These are phyloP conservation scores for Hipparchia semele DNA, from an alignment of 2,888 invertebrate species.

Conservation along the genomic window DNA sequence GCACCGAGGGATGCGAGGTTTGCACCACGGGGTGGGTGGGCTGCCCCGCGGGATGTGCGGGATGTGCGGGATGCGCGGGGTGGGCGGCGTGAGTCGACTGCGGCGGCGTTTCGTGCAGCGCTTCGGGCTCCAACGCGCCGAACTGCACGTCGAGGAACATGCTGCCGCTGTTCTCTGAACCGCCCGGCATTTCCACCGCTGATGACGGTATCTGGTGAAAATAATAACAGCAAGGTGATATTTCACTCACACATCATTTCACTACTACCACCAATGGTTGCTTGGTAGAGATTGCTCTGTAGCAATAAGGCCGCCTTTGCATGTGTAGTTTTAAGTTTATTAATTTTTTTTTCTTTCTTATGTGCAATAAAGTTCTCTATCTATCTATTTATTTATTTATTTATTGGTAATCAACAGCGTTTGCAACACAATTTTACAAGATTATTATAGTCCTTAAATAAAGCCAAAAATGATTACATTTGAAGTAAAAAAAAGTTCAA, in stretches of 20 bases:
- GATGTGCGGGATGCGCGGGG: conserved; percentile 23
- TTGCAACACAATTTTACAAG: no score
- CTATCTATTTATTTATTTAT: no score
- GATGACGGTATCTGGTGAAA: conserved; percentile 91
- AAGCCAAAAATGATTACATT: no score
- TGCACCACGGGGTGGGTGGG: conserved; percentile 58
- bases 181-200: conserved; percentile 98
- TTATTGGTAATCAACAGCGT: no score
- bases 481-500: no score
- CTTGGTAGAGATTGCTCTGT: no score
- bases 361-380: no score
- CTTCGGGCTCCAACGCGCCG: conserved; percentile 89
- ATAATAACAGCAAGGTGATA: background rate
- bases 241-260: background rate
- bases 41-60: conserved; percentile 25
- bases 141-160: conserved; percentile 96
- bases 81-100: conserved; percentile 81
- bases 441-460: no score
- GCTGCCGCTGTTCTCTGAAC: conserved; percentile 86
- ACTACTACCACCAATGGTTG: no score
- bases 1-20: conserved; percentile 1
- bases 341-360: no score
- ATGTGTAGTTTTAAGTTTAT: no score
- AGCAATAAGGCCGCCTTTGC: no score
- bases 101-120: conserved; percentile 46